Evolutionary conservation across 2,888 invertebrate genomes (phyloP), one percentile per base, ranked within the genome.

Genomic region (Chymomyza amoena): DNA sequence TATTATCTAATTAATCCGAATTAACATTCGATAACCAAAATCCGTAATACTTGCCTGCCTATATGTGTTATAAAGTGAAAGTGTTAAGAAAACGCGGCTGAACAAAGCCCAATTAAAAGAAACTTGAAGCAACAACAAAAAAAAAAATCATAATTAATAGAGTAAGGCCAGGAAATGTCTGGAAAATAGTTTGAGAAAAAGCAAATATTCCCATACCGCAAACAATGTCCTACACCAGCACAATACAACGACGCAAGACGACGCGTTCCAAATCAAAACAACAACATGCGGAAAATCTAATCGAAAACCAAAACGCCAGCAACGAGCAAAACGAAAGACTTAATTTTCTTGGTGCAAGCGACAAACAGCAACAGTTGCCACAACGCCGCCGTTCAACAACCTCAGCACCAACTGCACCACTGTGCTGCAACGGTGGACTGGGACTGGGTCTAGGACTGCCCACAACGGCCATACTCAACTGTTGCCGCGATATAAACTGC

Each of bases 281-380:
- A 60, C 77, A 75, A 56, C 75, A 79, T 67, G 78, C 78, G 67
- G 87, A 87, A 68, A 84, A 79, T 56, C 36, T 70, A 64, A 70
- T 72, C 64, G 79, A 78, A 69, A 73, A 79, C 72, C 73, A 80
- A 73, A 77, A 79, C 60, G 70, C 69, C 25, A 65, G 73, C 80
- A 78, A 81, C 69, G 71, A 80, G 45, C 80, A 81, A 89, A 89
- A 90, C 88, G 90, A 91, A 90, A 90, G 90, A 91, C 89, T 90
- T 91, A 89, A 91, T 89, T 89, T 89, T 78, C 80, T 84, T 76
- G 72, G 74, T 67, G 67, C 78, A 84, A 77, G 78, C 77, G 79
- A 85, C 77, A 84, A 88, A 50, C 71, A 62, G 36, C 62, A 68
- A 57, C 69, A 72, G 54, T 20, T 50, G 51, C 64, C 72, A 10